Evolutionary conservation across 2,797 vertebrate genomes (phyloP).

Genomic region (Pseudocheirus occidentalis): DNA sequence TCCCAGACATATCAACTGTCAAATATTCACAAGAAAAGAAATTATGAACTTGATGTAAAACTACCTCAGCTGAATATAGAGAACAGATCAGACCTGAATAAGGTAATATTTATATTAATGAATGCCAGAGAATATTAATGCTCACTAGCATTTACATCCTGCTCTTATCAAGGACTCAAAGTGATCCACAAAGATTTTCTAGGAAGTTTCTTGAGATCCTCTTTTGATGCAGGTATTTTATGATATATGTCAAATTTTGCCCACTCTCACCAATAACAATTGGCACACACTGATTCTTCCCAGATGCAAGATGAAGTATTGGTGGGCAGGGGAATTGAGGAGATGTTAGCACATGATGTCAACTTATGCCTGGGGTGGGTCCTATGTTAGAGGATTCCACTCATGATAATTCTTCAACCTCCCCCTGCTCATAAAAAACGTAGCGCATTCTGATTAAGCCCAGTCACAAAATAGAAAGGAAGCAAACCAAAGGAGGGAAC

Average conservation of each 20-base stretch:
- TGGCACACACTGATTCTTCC: neutral
- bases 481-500: neutral
- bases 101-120: too few relatives aligned
- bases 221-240: neutral
- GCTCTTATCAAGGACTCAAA: neutral
- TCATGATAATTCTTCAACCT: neutral
- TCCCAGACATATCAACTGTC: neutral
- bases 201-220: neutral
- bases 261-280: neutral
- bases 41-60: neutral
- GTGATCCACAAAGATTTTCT: neutral
- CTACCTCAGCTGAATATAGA: neutral
- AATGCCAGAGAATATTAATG: neutral
- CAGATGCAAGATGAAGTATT: neutral
- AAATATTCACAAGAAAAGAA: neutral
- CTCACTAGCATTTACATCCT: neutral
- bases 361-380: neutral
- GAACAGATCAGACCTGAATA: neutral
- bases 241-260: neutral
- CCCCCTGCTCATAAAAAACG: neutral
- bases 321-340: neutral
- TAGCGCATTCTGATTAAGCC: neutral
- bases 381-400: neutral
- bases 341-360: neutral
- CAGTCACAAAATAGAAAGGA: neutral